Evolutionary conservation across 2,888 invertebrate species (phyloP).

Genomic region (Quadroppia sp.): DNA sequence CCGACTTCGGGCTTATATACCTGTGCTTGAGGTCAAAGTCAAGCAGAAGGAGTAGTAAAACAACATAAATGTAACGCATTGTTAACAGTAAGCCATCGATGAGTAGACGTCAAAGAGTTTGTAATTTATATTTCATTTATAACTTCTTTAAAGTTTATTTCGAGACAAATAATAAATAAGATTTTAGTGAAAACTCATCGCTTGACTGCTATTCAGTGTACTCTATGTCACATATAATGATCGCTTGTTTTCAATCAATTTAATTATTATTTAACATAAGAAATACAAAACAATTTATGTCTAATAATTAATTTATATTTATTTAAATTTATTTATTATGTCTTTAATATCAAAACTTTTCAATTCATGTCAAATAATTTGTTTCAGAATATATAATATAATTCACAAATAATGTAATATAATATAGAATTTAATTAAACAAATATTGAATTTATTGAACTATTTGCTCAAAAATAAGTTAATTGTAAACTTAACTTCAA

Average conservation of each 20-base stretch:
- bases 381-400: no score
- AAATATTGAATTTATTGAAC: no score
- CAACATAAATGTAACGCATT: conserved; percentile 20
- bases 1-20: conserved; percentile 34
- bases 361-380: no score
- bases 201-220: background rate
- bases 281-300: no score
- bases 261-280: background rate
- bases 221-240: background rate
- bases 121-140: background rate
- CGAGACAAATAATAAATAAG: background rate
- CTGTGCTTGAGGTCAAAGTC: conserved; percentile 22
- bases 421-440: no score
- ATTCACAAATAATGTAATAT: no score
- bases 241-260: background rate
- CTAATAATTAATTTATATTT: no score
- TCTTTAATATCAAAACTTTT: no score
- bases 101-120: background rate
- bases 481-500: no score
- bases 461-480: no score
- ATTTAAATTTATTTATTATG: no score
- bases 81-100: conserved; percentile 12
- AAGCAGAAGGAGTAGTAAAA: conserved; percentile 9
- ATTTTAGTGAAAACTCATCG: background rate
- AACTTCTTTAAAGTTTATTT: background rate